Evolutionary conservation across 2,113 vertebrate genomes (phyloP).

Genomic region (Peromyscus leucopus): DNA sequence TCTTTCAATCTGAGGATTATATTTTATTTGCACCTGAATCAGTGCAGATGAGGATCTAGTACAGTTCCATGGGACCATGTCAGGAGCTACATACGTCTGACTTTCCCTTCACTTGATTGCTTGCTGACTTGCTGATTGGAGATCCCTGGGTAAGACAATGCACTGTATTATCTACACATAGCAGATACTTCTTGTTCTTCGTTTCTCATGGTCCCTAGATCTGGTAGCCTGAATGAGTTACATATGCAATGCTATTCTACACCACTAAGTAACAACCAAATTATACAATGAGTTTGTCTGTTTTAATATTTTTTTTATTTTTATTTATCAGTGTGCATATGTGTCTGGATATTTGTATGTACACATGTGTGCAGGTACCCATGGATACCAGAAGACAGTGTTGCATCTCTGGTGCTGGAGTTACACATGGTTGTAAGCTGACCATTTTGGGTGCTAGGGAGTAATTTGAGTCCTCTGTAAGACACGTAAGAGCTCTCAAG

Average conservation of each 20-base stretch:
- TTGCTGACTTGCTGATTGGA: constrained; percentile 15
- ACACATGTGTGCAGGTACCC: not conserved
- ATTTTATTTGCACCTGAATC: not conserved
- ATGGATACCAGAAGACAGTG: not conserved
- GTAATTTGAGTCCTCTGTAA: not conserved
- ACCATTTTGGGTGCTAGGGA: not conserved
- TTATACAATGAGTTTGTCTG: not conserved
- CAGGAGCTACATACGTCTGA: not conserved
- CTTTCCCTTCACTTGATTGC: not conserved
- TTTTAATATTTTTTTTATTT: not conserved
- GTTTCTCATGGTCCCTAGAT: not conserved
- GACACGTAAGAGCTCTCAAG: not conserved
- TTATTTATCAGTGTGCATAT: not conserved
- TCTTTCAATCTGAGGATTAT: not conserved
- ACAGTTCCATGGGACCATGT: not conserved
- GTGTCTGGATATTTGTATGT: not conserved
- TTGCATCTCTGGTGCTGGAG: not conserved
- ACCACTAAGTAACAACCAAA: not conserved
- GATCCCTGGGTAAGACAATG: not conserved
- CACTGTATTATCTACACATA: not conserved
- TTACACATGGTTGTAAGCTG: not conserved
- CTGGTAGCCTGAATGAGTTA: not conserved
- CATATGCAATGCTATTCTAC: not conserved
- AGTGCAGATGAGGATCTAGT: not conserved
- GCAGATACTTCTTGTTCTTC: not conserved